A percentile compares a stretch with the other conserved stretches of the same genome.
These are phyloP conservation scores for Phrynocephalus guinanensis DNA, from an alignment of 2,797 vertebrate species.

Conservation along the genomic window DNA sequence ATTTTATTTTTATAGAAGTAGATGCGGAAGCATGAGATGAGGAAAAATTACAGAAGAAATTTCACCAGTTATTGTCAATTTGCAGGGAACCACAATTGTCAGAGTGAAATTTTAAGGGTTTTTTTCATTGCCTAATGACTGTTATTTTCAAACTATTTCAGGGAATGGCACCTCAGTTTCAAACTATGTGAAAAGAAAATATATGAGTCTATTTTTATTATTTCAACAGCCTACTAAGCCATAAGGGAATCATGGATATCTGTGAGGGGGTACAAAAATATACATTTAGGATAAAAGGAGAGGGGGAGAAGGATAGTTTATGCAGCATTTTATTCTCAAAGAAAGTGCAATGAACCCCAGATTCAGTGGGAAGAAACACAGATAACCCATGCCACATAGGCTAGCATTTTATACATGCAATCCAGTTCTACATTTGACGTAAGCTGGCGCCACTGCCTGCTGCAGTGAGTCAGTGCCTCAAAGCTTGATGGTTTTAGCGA, in stretches of 20 bases:
- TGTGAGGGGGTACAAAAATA: constrained; percentile 37
- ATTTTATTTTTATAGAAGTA: too few relatives aligned
- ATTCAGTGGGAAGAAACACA: constrained; percentile 60
- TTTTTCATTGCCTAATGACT: not conserved
- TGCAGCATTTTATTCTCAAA: constrained; percentile 61
- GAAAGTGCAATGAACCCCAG: constrained; percentile 46
- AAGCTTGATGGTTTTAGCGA: constrained; percentile 71
- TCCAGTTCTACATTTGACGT: constrained; percentile 60
- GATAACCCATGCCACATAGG: constrained; percentile 52
- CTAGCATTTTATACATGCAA: constrained; percentile 55
- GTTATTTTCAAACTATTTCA: not conserved
- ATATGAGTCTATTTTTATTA: not conserved
- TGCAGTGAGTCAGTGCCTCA: constrained; percentile 70
- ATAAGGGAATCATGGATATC: constrained; percentile 16
- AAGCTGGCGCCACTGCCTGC: constrained; percentile 63
- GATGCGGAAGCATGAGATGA: not conserved
- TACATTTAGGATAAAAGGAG: constrained; percentile 45
- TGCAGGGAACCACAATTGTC: not conserved
- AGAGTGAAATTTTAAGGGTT: not conserved
- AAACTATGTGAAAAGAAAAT: not conserved
- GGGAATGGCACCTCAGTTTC: not conserved
- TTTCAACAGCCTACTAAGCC: constrained; percentile 9
- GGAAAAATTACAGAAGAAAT: not conserved
- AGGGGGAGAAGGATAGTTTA: constrained; percentile 50
- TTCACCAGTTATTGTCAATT: not conserved